phyloP scores from a whole-genome alignment of 92 coral and sea anemone species.

The Isaurus tuberculatus region DNA sequence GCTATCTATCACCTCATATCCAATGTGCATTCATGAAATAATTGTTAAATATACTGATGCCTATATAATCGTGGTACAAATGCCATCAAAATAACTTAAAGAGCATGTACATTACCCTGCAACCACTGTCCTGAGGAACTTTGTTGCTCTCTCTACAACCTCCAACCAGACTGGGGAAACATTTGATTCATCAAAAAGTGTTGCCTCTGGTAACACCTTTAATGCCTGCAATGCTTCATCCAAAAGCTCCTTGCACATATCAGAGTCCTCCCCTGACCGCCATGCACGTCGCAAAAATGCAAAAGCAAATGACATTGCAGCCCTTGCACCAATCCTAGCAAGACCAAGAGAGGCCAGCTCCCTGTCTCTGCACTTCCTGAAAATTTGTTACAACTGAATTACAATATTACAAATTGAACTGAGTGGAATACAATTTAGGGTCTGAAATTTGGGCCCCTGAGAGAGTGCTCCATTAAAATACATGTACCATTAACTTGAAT shows the following conservation, averaged over 20 bases:
- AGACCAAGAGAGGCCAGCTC: constrained; percentile 94
- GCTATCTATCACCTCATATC: too few species aligned
- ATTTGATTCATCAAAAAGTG: constrained; percentile 83
- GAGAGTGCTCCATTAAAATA: too few species aligned
- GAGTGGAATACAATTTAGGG: too few species aligned
- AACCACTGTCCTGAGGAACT: constrained; percentile 89
- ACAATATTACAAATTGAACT: too few species aligned
- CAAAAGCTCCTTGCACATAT: constrained; percentile 93
- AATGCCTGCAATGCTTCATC: constrained; percentile 97
- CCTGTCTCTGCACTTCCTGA: constrained; percentile 30
- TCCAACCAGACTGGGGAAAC: constrained; percentile 99
- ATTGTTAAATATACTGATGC: too few species aligned
- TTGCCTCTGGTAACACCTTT: constrained; percentile 92
- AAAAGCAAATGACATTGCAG: constrained; percentile 98
- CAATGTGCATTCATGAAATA: too few species aligned
- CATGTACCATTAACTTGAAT: too few species aligned
- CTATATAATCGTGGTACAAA: too few species aligned
- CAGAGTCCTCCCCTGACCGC: constrained; percentile 99
- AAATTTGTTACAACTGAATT: constrained; percentile 11
- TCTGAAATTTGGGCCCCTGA: too few species aligned
- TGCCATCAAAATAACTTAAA: too few species aligned
- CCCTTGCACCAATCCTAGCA: constrained; percentile 98
- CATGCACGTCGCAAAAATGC: constrained; percentile 99
- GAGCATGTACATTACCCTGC: constrained; percentile 82
- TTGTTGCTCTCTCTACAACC: constrained; percentile 94